phyloP scores from a whole-genome alignment of 2,888 invertebrate genomes.

The Orthonevra nobilis region DNA sequence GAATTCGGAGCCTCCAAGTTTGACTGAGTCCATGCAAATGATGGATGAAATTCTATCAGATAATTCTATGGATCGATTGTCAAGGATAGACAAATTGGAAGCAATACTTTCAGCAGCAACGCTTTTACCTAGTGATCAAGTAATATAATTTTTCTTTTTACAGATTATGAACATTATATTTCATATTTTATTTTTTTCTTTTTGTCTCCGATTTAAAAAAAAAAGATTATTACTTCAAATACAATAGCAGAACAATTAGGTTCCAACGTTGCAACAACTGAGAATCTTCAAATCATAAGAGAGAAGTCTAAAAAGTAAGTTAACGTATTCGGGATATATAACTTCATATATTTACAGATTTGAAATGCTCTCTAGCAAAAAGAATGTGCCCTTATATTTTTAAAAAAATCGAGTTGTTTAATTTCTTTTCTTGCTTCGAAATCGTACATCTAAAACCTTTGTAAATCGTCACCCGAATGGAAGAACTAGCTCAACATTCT shows the following conservation, averaged over 20 bases:
- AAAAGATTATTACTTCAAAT: conserved; percentile 78
- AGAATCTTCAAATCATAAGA: conserved; percentile 78
- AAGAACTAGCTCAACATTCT: too few species aligned
- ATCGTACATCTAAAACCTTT: too few species aligned
- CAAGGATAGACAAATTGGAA: conserved; percentile 92
- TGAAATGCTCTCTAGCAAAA: neutral
- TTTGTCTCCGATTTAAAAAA: too few species aligned
- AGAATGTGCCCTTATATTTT: too few species aligned
- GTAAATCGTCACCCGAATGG: too few species aligned
- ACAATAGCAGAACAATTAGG: conserved; percentile 78
- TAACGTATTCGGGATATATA: too few species aligned
- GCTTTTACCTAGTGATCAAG: conserved; percentile 84
- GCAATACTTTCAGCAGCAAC: conserved; percentile 91
- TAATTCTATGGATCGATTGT: conserved; percentile 90
- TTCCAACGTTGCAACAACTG: conserved; percentile 77
- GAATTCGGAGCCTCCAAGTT: conserved; percentile 89
- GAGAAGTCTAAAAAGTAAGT: conserved; percentile 79
- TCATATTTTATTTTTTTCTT: neutral
- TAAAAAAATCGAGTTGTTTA: too few species aligned
- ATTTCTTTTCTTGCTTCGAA: too few species aligned
- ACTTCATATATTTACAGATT: neutral
- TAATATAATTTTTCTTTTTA: too few species aligned
- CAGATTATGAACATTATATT: neutral
- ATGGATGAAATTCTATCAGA: conserved; percentile 92
- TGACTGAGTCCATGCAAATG: conserved; percentile 94